Evolutionary conservation across 1,140 invertebrate species (phyloP).

Genomic region (Psix sp.): DNA sequence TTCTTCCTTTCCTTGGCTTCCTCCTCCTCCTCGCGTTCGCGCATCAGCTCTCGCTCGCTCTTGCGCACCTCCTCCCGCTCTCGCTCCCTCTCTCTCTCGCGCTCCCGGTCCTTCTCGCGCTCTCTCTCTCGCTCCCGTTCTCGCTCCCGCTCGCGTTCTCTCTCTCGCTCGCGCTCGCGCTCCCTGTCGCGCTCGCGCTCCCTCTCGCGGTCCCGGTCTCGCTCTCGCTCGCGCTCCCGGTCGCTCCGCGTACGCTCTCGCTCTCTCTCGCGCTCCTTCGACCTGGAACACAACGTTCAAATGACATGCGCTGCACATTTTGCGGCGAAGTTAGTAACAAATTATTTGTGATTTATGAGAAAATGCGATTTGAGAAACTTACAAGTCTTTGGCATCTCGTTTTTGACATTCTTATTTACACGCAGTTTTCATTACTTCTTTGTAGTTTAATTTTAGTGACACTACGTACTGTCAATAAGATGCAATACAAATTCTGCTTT

Average conservation of each 20-base stretch:
- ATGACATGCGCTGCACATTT: no score
- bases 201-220: constrained; percentile 72
- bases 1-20: constrained; percentile 93
- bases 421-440: no score
- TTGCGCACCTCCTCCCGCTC: constrained; percentile 78
- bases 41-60: constrained; percentile 80
- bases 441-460: no score
- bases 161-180: constrained; percentile 58
- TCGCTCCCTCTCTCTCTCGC: constrained; percentile 70
- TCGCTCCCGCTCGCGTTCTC: constrained; percentile 53
- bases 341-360: no score
- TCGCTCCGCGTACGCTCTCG: no score
- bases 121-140: constrained; percentile 74
- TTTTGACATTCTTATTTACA: no score
- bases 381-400: no score
- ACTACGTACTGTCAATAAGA: no score
- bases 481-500: no score
- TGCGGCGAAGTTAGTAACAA: no score
- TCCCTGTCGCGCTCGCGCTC: constrained; percentile 62
- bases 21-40: constrained; percentile 93
- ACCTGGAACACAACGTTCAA: constrained; percentile 14
- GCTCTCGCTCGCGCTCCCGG: no score
- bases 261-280: constrained; percentile 25
- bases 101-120: constrained; percentile 65
- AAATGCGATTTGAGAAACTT: no score